A percentile compares a stretch with the other conserved stretches of the same genome.
Conservation (phyloP, 2,888 invertebrate genomes). For the Drosophila mercatorum region DNA sequence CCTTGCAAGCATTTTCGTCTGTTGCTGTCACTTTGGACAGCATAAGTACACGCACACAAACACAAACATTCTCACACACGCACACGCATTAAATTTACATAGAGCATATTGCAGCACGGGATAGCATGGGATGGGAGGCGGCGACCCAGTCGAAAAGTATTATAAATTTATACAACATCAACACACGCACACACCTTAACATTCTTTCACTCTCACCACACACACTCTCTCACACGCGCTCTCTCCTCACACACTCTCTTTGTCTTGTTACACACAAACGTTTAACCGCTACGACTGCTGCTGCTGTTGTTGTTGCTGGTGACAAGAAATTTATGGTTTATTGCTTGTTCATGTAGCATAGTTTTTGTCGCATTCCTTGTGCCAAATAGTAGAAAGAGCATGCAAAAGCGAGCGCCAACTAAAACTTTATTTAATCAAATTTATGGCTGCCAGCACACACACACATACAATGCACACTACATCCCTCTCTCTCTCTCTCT, state of each 20-base stretch:
- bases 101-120: constrained; percentile 52
- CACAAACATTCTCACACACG: constrained; percentile 1
- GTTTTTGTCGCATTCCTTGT: constrained; percentile 77
- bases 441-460: constrained; percentile 58
- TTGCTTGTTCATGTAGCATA: constrained; percentile 77
- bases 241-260: constrained; percentile 4
- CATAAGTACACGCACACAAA: constrained; percentile 12
- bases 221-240: constrained; percentile 5
- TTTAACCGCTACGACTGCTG: constrained; percentile 53
- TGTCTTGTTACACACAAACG: constrained; percentile 49
- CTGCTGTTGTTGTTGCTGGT: constrained; percentile 40
- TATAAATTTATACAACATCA: constrained; percentile 64
- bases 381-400: constrained; percentile 46
- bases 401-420: constrained; percentile 48
- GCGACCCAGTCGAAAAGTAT: constrained; percentile 53
- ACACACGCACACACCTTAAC: constrained; percentile 42
- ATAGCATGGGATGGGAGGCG: constrained; percentile 24
- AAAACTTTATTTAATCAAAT: constrained; percentile 81
- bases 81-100: constrained; percentile 25
- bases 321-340: constrained; percentile 80
- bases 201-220: constrained; percentile 16
- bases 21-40: constrained; percentile 58
- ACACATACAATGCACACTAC: not conserved
- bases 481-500: not conserved
- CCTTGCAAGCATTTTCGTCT: constrained; percentile 11